A percentile compares a stretch with the other conserved stretches of the same genome.
Conservation (phyloP, 92 coral and sea anemone genomes). For the Epizoanthus scotinus region DNA sequence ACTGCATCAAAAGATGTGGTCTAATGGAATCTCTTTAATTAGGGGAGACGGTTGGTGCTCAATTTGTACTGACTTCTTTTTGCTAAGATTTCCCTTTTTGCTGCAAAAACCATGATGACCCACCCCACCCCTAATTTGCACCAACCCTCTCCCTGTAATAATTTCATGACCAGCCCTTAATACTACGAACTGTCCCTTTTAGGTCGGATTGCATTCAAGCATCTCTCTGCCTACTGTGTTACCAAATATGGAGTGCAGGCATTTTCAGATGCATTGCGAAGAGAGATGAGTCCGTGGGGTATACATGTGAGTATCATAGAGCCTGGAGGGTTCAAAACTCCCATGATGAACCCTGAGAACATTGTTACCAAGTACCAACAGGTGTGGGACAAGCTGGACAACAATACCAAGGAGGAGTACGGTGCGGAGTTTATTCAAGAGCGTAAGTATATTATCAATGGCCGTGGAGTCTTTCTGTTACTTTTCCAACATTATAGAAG, state of each 20-base stretch:
- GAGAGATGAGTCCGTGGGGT: conserved; percentile 53
- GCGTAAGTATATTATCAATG: conserved; percentile 15
- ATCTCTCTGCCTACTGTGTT: conserved; percentile 52
- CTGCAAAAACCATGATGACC: too few relatives aligned
- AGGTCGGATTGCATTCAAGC: conserved; percentile 49
- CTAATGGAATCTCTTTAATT: too few relatives aligned
- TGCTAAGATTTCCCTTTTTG: too few relatives aligned
- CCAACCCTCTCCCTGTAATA: too few relatives aligned
- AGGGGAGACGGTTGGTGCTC: too few relatives aligned
- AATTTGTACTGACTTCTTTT: too few relatives aligned
- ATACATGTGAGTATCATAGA: conserved; percentile 47
- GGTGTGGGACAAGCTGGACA: conserved; percentile 41
- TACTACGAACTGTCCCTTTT: background rate
- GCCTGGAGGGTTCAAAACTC: conserved; percentile 50
- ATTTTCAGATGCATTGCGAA: conserved; percentile 63
- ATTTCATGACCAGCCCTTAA: background rate
- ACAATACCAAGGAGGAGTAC: conserved; percentile 40
- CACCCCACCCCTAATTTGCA: too few relatives aligned
- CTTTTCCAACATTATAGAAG: background rate
- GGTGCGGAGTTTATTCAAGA: conserved; percentile 50
- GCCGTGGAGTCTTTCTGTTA: background rate
- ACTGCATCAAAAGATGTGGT: too few relatives aligned
- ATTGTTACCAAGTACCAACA: conserved; percentile 31
- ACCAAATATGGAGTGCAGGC: conserved; percentile 63
- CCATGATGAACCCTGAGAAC: conserved; percentile 31